Percentiles rank a stretch among this genome's conserved stretches.
Conservation (phyloP, 2,113 vertebrate species). For the Cyprichromis sp. region DNA sequence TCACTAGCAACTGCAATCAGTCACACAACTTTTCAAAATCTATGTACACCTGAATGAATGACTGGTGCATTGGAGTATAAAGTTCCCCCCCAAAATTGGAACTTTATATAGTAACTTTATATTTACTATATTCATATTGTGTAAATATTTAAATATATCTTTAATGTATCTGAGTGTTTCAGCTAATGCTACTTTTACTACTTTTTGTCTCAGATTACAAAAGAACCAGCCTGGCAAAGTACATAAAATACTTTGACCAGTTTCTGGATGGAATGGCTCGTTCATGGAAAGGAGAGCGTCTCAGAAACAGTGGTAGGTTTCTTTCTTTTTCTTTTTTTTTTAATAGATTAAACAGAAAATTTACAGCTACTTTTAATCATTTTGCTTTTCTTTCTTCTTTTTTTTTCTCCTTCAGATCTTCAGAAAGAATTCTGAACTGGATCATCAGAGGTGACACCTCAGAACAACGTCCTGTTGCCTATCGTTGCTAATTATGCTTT, state of each 20-base stretch:
- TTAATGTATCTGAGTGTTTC: background rate
- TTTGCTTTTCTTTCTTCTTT: background rate
- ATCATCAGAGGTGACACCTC: background rate
- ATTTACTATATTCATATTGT: background rate
- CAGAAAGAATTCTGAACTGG: conserved; percentile 81
- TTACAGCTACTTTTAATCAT: background rate
- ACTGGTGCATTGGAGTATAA: background rate
- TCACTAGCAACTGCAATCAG: background rate
- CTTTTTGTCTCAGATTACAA: conserved; percentile 78
- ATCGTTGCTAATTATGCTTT: background rate
- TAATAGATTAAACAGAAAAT: background rate
- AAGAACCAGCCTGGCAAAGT: conserved; percentile 84
- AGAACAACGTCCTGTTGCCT: background rate
- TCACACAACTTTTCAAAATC: background rate
- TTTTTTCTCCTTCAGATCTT: conserved; percentile 67
- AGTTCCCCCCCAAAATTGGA: background rate
- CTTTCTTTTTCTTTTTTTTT: background rate
- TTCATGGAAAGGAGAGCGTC: conserved; percentile 76
- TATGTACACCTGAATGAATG: background rate
- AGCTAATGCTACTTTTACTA: background rate
- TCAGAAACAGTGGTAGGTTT: conserved; percentile 80
- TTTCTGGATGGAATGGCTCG: conserved; percentile 84
- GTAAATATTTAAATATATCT: background rate
- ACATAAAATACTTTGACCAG: conserved; percentile 81
- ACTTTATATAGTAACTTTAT: background rate